phyloP scores from a whole-genome alignment of 2,797 vertebrate genomes.

The Lindbergichthys nudifrons region DNA sequence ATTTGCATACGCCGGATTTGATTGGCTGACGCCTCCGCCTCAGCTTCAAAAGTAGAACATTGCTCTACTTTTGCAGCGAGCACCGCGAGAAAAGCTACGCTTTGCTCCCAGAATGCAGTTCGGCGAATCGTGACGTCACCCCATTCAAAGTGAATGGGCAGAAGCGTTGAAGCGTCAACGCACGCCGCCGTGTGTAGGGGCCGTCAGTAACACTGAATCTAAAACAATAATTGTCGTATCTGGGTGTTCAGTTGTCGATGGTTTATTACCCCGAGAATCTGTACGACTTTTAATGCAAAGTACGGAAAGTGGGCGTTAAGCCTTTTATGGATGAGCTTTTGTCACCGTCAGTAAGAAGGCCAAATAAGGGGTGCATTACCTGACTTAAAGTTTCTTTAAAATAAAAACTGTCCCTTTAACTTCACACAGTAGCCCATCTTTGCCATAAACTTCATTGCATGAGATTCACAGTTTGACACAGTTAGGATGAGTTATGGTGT shows the following conservation, averaged over 20 bases:
- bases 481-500: not conserved
- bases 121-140: no score
- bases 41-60: no score
- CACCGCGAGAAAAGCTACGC: no score
- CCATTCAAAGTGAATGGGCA: no score
- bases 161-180: no score
- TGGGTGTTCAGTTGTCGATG: not conserved
- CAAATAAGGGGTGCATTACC: no score
- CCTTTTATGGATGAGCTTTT: not conserved
- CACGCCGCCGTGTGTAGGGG: no score
- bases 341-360: not conserved
- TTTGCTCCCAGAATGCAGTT: no score
- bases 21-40: no score
- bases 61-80: no score
- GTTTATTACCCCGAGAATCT: not conserved
- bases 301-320: no score
- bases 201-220: not conserved
- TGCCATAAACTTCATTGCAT: not conserved
- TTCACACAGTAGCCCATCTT: not conserved
- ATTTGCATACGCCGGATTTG: no score
- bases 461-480: not conserved
- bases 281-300: not conserved
- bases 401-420: constrained; percentile 8
- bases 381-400: constrained; percentile 2
- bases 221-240: not conserved